These are phyloP conservation scores for Marmota flaviventris DNA, from an alignment of 2,113 vertebrate species.

Conservation along the genomic window DNA sequence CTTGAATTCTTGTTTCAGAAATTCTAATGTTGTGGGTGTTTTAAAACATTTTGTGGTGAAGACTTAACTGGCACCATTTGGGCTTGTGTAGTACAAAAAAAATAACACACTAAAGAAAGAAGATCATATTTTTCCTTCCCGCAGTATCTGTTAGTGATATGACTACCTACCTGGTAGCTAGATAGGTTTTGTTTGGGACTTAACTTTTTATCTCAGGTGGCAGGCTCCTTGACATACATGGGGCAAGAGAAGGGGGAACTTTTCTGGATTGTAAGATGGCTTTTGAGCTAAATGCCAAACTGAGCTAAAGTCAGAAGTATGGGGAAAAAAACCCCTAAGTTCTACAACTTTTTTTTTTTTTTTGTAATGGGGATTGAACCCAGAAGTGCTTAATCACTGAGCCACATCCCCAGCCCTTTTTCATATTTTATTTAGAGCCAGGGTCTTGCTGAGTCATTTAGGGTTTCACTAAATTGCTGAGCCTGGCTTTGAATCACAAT, in stretches of 20 bases:
- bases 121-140: background rate
- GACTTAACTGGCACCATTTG: background rate
- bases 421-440: too few relatives aligned
- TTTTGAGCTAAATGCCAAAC: conserved; percentile 14
- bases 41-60: background rate
- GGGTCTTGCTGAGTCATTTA: too few relatives aligned
- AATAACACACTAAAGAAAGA: background rate
- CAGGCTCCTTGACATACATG: background rate
- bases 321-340: background rate
- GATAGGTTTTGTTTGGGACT: background rate
- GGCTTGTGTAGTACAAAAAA: background rate
- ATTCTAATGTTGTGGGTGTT: background rate
- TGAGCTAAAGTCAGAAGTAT: background rate
- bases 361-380: too few relatives aligned
- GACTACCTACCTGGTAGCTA: background rate
- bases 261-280: background rate
- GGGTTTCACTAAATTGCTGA: too few relatives aligned
- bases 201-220: background rate
- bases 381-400: too few relatives aligned
- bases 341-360: background rate
- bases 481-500: too few relatives aligned
- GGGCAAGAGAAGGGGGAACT: background rate
- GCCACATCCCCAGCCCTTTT: too few relatives aligned
- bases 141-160: background rate
- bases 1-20: background rate